Conservation (phyloP, 2,113 vertebrate genomes). For the Pogona vitticeps region DNA sequence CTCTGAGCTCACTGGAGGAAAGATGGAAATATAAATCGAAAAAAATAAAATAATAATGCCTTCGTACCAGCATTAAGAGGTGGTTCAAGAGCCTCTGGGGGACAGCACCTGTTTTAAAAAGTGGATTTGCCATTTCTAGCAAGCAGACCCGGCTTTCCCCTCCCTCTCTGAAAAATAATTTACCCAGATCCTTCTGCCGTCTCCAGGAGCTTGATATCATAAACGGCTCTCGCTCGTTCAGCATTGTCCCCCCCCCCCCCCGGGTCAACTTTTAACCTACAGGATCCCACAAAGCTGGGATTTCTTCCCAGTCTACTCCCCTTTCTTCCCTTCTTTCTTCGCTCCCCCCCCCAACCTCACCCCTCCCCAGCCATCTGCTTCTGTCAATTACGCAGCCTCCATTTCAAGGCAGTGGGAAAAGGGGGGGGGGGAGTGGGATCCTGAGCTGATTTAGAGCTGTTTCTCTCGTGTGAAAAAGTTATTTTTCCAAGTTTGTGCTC, state of each 20-base stretch:
- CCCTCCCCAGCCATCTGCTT: conserved; percentile 72
- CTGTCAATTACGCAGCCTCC: conserved; percentile 53
- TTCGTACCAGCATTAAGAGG: too few relatives aligned
- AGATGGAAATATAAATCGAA: too few relatives aligned
- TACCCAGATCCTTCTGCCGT: neutral
- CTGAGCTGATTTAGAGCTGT: neutral
- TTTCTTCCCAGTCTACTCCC: conserved; percentile 18
- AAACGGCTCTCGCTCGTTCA: neutral
- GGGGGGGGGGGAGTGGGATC: conserved; percentile 12
- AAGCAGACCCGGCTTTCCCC: neutral
- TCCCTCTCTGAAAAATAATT: neutral
- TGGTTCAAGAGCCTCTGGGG: too few relatives aligned
- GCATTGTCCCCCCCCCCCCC: neutral
- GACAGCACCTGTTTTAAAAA: too few relatives aligned
- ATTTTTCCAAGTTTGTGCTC: conserved; percentile 23
- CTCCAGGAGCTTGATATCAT: conserved; percentile 6
- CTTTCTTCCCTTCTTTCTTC: neutral
- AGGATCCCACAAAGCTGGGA: conserved; percentile 59
- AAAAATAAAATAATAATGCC: too few relatives aligned
- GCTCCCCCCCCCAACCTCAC: neutral
- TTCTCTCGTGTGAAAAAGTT: conserved; percentile 68
- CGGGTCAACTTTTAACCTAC: conserved; percentile 46
- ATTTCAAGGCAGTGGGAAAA: conserved; percentile 23
- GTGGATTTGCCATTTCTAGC: neutral
- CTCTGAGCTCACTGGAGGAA: too few relatives aligned